A percentile compares a stretch with the other conserved stretches of the same genome.
Evolutionary conservation across 2,888 invertebrate species (phyloP).

Genomic region (Bombylius major): DNA sequence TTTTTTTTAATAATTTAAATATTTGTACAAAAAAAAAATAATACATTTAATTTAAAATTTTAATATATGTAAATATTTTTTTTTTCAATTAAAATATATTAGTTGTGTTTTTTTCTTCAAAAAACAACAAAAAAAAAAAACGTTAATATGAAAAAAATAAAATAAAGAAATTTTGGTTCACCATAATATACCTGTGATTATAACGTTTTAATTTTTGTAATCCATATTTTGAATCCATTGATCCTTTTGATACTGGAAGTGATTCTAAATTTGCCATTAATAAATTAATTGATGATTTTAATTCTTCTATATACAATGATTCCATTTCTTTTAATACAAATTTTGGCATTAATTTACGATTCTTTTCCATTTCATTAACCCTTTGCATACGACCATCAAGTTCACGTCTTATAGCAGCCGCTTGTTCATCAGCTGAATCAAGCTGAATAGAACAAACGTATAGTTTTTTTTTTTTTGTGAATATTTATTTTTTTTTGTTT

Average conservation of each 20-base stretch:
- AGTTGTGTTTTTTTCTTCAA: neutral
- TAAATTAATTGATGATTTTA: slow-evolving; percentile 93
- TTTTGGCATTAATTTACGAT: slow-evolving; percentile 95
- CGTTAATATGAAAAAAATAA: neutral
- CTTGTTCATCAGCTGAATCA: slow-evolving; percentile 99
- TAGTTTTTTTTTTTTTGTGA: no score
- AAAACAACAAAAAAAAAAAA: neutral
- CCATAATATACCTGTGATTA: slow-evolving; percentile 72
- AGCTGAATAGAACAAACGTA: slow-evolving; percentile 45
- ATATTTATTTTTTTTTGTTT: no score
- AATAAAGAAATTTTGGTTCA: slow-evolving; percentile 6
- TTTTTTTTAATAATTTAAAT: no score
- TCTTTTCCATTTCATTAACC: slow-evolving; percentile 95
- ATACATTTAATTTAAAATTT: no score
- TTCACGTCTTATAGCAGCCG: slow-evolving; percentile 96
- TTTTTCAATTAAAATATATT: neutral
- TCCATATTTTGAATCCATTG: slow-evolving; percentile 94
- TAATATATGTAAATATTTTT: neutral
- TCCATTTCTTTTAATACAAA: slow-evolving; percentile 99
- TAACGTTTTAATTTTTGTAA: slow-evolving; percentile 96
- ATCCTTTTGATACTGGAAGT: slow-evolving; percentile 95
- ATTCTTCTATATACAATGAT: slow-evolving; percentile 95
- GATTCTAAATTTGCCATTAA: slow-evolving; percentile 99
- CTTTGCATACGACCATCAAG: slow-evolving; percentile 95
- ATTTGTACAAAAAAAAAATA: no score